Evolutionary conservation across 1,140 invertebrate species (phyloP).

Genomic region (Contarinia nasturtii): DNA sequence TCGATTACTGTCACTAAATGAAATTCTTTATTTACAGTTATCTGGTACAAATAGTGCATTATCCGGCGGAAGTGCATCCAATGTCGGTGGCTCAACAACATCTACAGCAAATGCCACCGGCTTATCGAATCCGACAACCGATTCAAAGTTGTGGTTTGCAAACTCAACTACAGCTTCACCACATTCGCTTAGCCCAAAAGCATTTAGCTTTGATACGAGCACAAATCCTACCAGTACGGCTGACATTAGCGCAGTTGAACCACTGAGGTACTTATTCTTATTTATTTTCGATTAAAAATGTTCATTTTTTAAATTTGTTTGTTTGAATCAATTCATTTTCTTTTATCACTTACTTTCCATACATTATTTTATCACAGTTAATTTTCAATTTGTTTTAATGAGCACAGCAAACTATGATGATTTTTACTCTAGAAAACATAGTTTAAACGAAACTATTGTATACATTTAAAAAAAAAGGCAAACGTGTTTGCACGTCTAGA

Average conservation of each 20-base stretch:
- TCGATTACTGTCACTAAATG: conserved; percentile 4
- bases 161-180: conserved; percentile 52
- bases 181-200: conserved; percentile 39
- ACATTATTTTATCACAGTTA: background rate
- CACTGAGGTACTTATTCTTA: conserved; percentile 15
- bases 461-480: no score
- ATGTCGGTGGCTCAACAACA: conserved; percentile 1
- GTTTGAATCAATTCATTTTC: background rate
- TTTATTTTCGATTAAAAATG: background rate
- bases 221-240: conserved; percentile 30
- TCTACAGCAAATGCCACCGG: background rate
- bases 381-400: no score
- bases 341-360: background rate
- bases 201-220: conserved; percentile 31
- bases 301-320: background rate
- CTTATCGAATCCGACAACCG: conserved; percentile 23
- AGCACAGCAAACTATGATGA: no score
- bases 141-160: conserved; percentile 42
- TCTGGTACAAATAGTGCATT: no score
- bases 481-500: no score
- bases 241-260: conserved; percentile 22
- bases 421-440: no score
- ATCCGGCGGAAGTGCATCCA: background rate
- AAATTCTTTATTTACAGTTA: no score
- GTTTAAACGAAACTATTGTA: no score